These are phyloP conservation scores for Oreochromis aureus DNA, from an alignment of 2,113 vertebrate species.

Conservation along the genomic window DNA sequence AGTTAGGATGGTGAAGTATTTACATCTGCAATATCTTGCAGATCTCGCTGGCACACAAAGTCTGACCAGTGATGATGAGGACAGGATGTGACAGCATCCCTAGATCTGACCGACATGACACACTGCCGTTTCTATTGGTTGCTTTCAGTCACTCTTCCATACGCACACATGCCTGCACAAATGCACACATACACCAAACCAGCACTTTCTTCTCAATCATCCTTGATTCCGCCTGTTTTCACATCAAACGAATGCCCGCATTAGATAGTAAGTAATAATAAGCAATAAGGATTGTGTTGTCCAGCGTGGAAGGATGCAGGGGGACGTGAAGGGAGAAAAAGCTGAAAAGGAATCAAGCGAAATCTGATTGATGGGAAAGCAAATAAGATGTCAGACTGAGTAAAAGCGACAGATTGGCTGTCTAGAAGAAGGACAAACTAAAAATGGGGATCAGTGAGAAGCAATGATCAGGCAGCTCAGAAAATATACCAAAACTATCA, in stretches of 20 bases:
- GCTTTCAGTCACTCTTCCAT: slow-evolving; percentile 17
- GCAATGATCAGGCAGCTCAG: background rate
- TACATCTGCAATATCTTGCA: background rate
- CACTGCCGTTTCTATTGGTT: slow-evolving; percentile 16
- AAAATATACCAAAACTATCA: background rate
- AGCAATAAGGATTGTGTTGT: background rate
- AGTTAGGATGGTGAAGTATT: slow-evolving; percentile 17
- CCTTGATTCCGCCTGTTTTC: background rate
- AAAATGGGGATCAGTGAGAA: background rate
- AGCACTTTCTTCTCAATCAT: background rate
- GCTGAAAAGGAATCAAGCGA: background rate
- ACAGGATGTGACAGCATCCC: slow-evolving; percentile 55
- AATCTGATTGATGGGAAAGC: background rate
- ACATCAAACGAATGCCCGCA: background rate
- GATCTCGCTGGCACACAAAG: background rate
- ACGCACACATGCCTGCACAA: background rate
- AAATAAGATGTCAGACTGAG: background rate
- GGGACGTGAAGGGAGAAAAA: background rate
- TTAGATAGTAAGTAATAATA: background rate
- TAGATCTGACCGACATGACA: slow-evolving; percentile 44
- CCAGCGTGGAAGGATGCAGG: background rate
- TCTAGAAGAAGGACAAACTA: background rate
- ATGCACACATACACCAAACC: background rate
- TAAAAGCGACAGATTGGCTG: background rate
- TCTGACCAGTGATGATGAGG: slow-evolving; percentile 13